Evolutionary conservation across 2,888 invertebrate genomes (phyloP).

Genomic region (Cosmia pyralina): DNA sequence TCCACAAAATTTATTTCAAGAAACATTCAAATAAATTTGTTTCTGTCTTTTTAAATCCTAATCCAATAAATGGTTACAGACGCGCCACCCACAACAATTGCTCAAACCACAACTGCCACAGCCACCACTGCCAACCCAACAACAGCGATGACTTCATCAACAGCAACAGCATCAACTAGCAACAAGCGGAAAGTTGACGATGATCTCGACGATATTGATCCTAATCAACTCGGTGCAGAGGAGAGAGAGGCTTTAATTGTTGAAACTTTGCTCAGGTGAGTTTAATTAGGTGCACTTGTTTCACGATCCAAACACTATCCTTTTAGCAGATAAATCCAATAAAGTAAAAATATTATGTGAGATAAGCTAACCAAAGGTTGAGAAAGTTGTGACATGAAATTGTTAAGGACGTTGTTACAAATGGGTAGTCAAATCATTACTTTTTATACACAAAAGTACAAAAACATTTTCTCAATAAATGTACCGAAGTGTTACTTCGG

Average conservation of each 20-base stretch:
- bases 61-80: constrained; percentile 22
- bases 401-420: no score
- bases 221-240: constrained; percentile 69
- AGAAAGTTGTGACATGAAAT: no score
- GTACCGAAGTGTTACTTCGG: no score
- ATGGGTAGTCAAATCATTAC: no score
- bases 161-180: constrained; percentile 36
- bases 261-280: constrained; percentile 79
- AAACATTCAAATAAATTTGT: no score
- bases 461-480: no score
- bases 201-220: constrained; percentile 68
- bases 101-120: constrained; percentile 46
- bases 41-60: neutral
- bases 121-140: constrained; percentile 24
- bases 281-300: neutral
- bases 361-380: no score
- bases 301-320: neutral
- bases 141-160: constrained; percentile 44
- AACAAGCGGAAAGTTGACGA: constrained; percentile 79
- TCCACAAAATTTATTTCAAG: no score
- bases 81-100: constrained; percentile 46
- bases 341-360: no score
- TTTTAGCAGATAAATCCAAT: neutral
- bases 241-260: constrained; percentile 80
- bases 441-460: no score